A percentile compares a stretch with the other conserved stretches of the same genome.
Evolutionary conservation across 2,888 invertebrate genomes (phyloP).

Genomic region (Yponomeuta cagnagella): DNA sequence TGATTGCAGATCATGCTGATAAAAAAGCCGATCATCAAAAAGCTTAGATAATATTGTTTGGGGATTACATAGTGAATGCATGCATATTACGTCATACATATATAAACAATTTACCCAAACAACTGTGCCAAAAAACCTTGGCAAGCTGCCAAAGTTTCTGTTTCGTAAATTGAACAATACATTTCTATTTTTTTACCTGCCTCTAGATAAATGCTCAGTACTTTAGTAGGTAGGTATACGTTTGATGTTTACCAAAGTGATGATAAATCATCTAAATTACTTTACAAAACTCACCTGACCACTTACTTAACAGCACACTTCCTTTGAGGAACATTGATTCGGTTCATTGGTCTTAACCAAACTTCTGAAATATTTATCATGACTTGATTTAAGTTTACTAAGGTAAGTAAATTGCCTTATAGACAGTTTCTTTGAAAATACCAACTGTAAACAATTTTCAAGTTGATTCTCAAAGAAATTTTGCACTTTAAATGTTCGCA

Average conservation of each 20-base stretch:
- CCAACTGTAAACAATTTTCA: neutral
- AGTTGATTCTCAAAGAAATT: neutral
- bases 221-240: neutral
- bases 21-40: neutral
- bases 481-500: neutral
- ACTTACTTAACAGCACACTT: neutral
- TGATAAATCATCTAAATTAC: neutral
- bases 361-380: neutral
- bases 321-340: neutral
- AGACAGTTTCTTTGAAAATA: neutral
- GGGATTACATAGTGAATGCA: slow-evolving; percentile 1
- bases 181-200: neutral
- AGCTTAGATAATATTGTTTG: neutral
- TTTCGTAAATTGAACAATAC: neutral
- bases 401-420: neutral
- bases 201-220: neutral
- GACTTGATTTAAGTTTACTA: neutral
- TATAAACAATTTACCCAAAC: neutral
- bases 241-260: neutral
- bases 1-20: slow-evolving; percentile 10
- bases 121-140: no score
- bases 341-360: neutral
- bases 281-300: neutral
- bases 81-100: slow-evolving; percentile 2
- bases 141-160: neutral